Base-by-base conservation (phyloP, 2,113 vertebrate genomes). In the Stigmatopora nigra region DNA sequence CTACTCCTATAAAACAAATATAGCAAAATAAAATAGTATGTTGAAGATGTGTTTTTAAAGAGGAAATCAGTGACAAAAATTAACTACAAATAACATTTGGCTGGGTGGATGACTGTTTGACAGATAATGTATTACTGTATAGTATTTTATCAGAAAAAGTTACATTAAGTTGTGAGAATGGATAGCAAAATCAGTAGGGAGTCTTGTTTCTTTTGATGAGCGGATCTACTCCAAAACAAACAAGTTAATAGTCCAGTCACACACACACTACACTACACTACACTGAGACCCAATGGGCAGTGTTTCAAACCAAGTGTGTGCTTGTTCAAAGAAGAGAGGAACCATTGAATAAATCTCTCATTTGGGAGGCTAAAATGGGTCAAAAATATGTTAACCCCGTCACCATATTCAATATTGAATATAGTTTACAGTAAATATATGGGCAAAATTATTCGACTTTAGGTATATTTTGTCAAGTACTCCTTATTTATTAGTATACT, bases 241-340 rank as follows among this genome's bases (percentile, higher is more conserved):
- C 25, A 65, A 36, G 67, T 86, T 82, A 72, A 75, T 67, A 84
- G 44, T 68, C 76, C 55, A 66, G 76, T 76, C 78, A 85, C 75
- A 81, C 70, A 61, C 48, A 14, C 53, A 31, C 22, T 31, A 56
- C 7, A 56, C 65, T 72, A 14, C 53, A 31, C 22, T 31, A 56
- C 7, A 56, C 65, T 72, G 65, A 62, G 67, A 69, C 51, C 59
- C 48, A 72, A 20, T 55, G 71, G 70, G 69, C 67, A 79, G 67
- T 45, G 44, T 68, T 67, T 71, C 53, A 78, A 65, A 70, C 53
- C 58, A 61, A 68, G 64, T 59, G 62, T 61, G 14, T 56, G 22
- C 53, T 56, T 56, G 53, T 56, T 56, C 22, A 22, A 56, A 31
- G 53, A 56, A 16, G 14, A 56, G 13, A 4, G 6, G 13, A 15